A percentile compares a stretch with the other conserved stretches of the same genome.
phyloP scores from a whole-genome alignment of 2,888 invertebrate species.

The Philhelius pedissequus region DNA sequence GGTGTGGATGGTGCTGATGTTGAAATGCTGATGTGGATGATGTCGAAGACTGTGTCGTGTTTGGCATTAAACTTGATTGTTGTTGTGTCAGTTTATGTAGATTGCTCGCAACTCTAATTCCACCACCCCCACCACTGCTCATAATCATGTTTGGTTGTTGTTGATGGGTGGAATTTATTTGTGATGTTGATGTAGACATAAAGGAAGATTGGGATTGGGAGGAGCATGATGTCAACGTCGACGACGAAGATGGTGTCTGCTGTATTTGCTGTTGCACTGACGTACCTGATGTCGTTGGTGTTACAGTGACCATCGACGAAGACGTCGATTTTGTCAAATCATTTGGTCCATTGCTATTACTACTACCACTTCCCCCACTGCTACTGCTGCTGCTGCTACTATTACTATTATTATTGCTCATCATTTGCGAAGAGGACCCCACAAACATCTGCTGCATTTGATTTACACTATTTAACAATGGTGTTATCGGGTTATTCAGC shows the following conservation, averaged over 20 bases:
- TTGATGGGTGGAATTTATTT: slow-evolving; percentile 46
- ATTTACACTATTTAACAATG: slow-evolving; percentile 46
- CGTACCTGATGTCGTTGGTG: slow-evolving; percentile 57
- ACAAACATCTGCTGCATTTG: slow-evolving; percentile 45
- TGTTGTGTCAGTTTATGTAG: slow-evolving; percentile 74
- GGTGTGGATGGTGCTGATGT: slow-evolving; percentile 57
- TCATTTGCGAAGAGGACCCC: slow-evolving; percentile 44
- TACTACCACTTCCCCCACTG: slow-evolving; percentile 59
- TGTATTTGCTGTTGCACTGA: slow-evolving; percentile 49
- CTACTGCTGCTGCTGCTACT: slow-evolving; percentile 57
- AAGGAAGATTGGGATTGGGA: slow-evolving; percentile 28
- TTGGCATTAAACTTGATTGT: slow-evolving; percentile 70
- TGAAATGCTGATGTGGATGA: slow-evolving; percentile 54
- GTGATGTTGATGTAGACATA: slow-evolving; percentile 49
- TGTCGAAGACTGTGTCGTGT: slow-evolving; percentile 59
- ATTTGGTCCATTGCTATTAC: slow-evolving; percentile 72
- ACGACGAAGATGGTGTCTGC: slow-evolving; percentile 57
- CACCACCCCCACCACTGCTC: slow-evolving; percentile 70
- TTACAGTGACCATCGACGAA: slow-evolving; percentile 63
- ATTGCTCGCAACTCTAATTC: slow-evolving; percentile 77
- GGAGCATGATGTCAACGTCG: slow-evolving; percentile 33
- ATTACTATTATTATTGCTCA: slow-evolving; percentile 45
- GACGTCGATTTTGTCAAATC: slow-evolving; percentile 72
- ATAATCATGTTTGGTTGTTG: slow-evolving; percentile 24
- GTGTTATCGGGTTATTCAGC: slow-evolving; percentile 44